phyloP scores from a whole-genome alignment of 2,888 invertebrate genomes.

The Caenorhabditis angaria region DNA sequence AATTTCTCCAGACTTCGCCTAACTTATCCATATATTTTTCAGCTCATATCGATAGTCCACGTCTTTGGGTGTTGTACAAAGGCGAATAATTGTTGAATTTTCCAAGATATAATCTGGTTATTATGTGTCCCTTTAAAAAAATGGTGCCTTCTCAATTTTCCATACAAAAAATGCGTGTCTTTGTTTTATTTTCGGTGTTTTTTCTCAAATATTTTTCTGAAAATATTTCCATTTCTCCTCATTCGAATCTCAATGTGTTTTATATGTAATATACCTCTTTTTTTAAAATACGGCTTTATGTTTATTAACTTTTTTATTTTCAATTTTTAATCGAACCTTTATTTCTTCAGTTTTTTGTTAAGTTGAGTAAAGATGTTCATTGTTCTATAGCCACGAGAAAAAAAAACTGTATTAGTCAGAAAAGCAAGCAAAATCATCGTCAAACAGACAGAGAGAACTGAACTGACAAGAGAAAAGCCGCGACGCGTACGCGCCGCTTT shows the following conservation, averaged over 20 bases:
- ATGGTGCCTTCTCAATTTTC: background rate
- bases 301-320: background rate
- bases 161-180: background rate
- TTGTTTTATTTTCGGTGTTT: background rate
- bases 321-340: background rate
- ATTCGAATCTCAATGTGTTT: background rate
- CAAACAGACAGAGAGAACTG: background rate
- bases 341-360: background rate
- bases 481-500: conserved; percentile 25
- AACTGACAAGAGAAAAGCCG: conserved; percentile 27
- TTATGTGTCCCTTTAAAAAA: background rate
- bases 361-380: background rate
- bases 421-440: background rate
- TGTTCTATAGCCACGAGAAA: background rate
- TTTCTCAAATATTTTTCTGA: background rate
- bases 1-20: background rate
- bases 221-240: background rate
- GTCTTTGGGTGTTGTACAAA: conserved; percentile 71
- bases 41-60: conserved; percentile 70
- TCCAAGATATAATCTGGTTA: background rate
- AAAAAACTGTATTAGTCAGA: conserved; percentile 4
- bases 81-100: conserved; percentile 59
- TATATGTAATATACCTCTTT: background rate
- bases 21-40: conserved; percentile 8
- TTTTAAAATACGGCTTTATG: background rate